These are phyloP conservation scores for Sigmodon hispidus DNA, from an alignment of 2,113 vertebrate species.

Conservation along the genomic window DNA sequence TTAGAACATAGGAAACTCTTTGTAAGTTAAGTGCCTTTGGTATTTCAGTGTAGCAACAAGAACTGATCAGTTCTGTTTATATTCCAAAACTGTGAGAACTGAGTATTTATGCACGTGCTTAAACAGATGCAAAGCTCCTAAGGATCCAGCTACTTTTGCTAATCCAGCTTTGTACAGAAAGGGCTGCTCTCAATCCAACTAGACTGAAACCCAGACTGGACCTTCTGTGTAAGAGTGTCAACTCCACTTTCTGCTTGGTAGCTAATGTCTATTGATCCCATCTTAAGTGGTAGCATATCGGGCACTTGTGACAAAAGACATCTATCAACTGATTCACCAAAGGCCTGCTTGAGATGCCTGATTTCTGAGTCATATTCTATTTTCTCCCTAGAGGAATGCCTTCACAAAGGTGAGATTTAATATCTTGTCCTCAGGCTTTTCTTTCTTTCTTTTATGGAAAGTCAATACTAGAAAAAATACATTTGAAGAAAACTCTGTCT, in stretches of 20 bases:
- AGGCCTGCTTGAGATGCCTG: slow-evolving; percentile 59
- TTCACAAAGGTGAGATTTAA: slow-evolving; percentile 67
- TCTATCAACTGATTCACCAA: slow-evolving; percentile 44
- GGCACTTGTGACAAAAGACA: slow-evolving; percentile 46
- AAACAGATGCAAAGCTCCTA: neutral
- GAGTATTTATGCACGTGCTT: neutral
- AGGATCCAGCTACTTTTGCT: slow-evolving; percentile 23
- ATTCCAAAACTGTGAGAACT: slow-evolving; percentile 24
- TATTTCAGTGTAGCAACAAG: neutral
- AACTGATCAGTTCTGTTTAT: neutral
- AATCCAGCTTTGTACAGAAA: slow-evolving; percentile 10
- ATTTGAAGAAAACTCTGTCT: slow-evolving; percentile 61
- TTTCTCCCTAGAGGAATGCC: slow-evolving; percentile 50
- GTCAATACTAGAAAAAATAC: slow-evolving; percentile 73
- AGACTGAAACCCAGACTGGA: slow-evolving; percentile 42
- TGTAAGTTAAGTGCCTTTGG: neutral
- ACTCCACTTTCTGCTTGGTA: slow-evolving; percentile 24
- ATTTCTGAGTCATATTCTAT: slow-evolving; percentile 50
- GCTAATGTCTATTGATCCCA: slow-evolving; percentile 49
- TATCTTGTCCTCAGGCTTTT: slow-evolving; percentile 48
- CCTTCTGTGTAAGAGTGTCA: neutral
- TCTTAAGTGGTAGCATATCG: slow-evolving; percentile 42
- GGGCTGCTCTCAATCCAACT: neutral
- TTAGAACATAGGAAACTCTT: neutral
- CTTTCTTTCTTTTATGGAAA: slow-evolving; percentile 50